These are phyloP conservation scores for Colinus virginianus DNA, from an alignment of 2,113 vertebrate species.

Conservation along the genomic window DNA sequence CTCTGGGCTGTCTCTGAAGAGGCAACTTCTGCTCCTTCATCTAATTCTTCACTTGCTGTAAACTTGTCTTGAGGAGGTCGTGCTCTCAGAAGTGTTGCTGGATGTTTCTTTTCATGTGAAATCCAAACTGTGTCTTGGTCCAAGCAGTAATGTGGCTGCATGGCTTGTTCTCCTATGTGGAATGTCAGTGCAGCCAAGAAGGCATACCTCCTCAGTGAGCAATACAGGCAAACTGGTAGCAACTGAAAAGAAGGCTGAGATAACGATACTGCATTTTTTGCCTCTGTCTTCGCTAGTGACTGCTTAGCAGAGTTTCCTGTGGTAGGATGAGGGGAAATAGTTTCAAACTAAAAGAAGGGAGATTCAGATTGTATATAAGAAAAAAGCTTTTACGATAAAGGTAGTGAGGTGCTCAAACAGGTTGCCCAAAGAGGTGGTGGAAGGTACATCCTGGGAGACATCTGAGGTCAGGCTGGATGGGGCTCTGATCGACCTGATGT, in stretches of 20 bases:
- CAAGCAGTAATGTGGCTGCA: neutral
- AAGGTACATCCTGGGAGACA: neutral
- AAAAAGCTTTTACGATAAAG: neutral
- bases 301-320: neutral
- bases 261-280: neutral
- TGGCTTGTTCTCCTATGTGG: neutral
- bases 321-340: neutral
- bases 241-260: neutral
- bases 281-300: neutral
- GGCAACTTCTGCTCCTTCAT: neutral
- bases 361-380: neutral
- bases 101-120: neutral
- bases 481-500: neutral
- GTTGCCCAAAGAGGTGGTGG: neutral
- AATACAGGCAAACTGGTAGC: neutral
- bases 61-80: neutral
- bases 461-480: too few relatives aligned
- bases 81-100: neutral
- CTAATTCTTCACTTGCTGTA: neutral
- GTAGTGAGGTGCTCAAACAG: too few relatives aligned
- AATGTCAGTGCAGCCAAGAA: neutral
- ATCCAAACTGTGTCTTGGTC: neutral
- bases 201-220: neutral
- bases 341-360: neutral
- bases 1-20: neutral